These are phyloP conservation scores for Parascotia fuliginaria DNA, from an alignment of 2,888 invertebrate species.

Conservation along the genomic window DNA sequence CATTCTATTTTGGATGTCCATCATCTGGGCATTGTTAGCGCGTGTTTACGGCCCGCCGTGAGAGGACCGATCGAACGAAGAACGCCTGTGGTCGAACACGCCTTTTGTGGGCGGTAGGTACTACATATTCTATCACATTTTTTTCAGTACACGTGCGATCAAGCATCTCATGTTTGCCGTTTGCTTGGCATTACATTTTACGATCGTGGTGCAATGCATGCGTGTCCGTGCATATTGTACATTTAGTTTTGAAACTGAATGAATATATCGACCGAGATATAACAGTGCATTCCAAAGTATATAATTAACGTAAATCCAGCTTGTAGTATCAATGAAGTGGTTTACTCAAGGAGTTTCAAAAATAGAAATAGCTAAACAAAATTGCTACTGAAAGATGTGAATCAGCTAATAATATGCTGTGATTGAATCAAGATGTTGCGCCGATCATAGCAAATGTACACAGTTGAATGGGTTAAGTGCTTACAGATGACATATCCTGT, in stretches of 20 bases:
- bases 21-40: slow-evolving; percentile 84
- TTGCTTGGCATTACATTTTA: slow-evolving; percentile 1
- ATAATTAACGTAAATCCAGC: slow-evolving; percentile 52
- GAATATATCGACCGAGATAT: slow-evolving; percentile 54
- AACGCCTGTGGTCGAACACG: slow-evolving; percentile 58
- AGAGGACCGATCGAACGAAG: slow-evolving; percentile 54
- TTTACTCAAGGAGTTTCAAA: slow-evolving; percentile 56
- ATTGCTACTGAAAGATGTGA: slow-evolving; percentile 47
- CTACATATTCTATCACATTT: slow-evolving; percentile 11
- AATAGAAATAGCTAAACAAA: slow-evolving; percentile 59
- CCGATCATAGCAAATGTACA: slow-evolving; percentile 17
- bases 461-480: slow-evolving; percentile 5
- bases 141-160: slow-evolving; percentile 7
- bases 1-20: slow-evolving; percentile 83
- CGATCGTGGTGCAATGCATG: background rate
- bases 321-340: slow-evolving; percentile 66
- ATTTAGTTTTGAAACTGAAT: slow-evolving; percentile 47
- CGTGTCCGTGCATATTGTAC: slow-evolving; percentile 15
- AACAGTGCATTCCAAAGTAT: slow-evolving; percentile 57
- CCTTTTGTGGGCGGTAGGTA: slow-evolving; percentile 60
- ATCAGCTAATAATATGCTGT: slow-evolving; percentile 42
- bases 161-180: background rate
- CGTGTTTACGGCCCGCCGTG: slow-evolving; percentile 66
- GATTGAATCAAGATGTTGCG: slow-evolving; percentile 37
- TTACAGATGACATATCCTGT: slow-evolving; percentile 4